Base-by-base conservation (phyloP, 1,140 invertebrate species). In the Orussus abietinus region DNA sequence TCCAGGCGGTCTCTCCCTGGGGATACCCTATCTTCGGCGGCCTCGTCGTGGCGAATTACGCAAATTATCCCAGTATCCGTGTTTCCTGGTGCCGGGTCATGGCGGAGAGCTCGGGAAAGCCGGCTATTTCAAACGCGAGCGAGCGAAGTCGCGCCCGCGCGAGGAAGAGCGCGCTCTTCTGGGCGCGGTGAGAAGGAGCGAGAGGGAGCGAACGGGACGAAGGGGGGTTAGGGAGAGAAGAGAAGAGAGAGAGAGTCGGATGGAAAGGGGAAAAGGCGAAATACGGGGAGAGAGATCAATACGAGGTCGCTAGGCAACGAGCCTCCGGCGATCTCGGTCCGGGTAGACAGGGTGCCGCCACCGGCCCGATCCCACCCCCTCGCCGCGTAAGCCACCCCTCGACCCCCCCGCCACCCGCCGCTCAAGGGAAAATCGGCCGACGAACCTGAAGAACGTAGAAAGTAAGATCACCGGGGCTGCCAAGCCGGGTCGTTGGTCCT, bases 261-360 rank as follows among this genome's bases (percentile, higher is more conserved):
- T 57, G 62, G 49, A 61, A 53, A 61, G 51, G 54, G 56, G 59
- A 63, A 62, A 66, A 57, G 52, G 56, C 59, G 68, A 66, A 62
- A 66, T 66, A 68, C 57, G 55, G 55, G 52, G 51, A 49, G 63
- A n/a, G n/a, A 71, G 68, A 73, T 72, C 69, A 73, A 72, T 72
- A 71, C 69, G 59, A 57, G 54, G 67, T 71, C 59, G 67, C 69
- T 71, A 72, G 65, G 69, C 68, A 71, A 72, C 69, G 62, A 69
- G 69, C 66, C 70, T 71, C 69, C 65, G 59, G 67, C 65, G 56
- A 68, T 68, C 64, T 53, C 59, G 64, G 66, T 72, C 69, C 66
- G 65, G 67, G 66, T 72, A 74, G 71, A 74, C 71, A 72, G 71
- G 64, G 69, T 74, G 71, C 69, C 71, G 71, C 71, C 68, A 69